Percentiles rank a stretch among this genome's conserved stretches.
These are phyloP conservation scores for Latheticus oryzae DNA, from an alignment of 2,888 invertebrate species.

Conservation along the genomic window DNA sequence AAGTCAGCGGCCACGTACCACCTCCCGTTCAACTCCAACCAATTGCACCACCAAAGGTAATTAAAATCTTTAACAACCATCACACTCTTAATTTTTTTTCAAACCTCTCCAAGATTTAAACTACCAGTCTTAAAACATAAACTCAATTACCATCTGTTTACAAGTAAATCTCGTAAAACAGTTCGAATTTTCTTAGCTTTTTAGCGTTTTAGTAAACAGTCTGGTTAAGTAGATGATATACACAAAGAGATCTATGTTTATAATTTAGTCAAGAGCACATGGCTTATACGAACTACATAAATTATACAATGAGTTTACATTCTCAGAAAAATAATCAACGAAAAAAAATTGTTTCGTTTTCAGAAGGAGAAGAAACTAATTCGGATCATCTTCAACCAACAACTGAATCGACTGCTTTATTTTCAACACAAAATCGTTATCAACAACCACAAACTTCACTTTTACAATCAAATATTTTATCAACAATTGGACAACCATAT, in stretches of 20 bases:
- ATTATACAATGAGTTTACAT: slow-evolving; percentile 41
- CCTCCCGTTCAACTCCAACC: slow-evolving; percentile 62
- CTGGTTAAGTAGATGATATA: slow-evolving; percentile 35
- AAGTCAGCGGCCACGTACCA: slow-evolving; percentile 58
- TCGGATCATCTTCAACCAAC: slow-evolving; percentile 42
- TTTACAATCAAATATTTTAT: slow-evolving; percentile 54
- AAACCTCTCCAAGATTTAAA: slow-evolving; percentile 7
- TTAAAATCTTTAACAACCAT: too few species aligned
- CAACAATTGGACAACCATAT: slow-evolving; percentile 72
- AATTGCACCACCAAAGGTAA: slow-evolving; percentile 59
- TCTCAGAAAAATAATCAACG: slow-evolving; percentile 5
- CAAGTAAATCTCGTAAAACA: slow-evolving; percentile 48
- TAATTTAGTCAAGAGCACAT: slow-evolving; percentile 51
- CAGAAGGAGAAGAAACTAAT: slow-evolving; percentile 29
- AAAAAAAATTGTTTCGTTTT: not conserved
- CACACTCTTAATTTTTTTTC: too few species aligned
- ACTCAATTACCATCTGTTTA: slow-evolving; percentile 52
- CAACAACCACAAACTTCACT: slow-evolving; percentile 54
- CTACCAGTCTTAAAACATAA: slow-evolving; percentile 38
- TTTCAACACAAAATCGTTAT: slow-evolving; percentile 56
- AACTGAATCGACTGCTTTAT: slow-evolving; percentile 31
- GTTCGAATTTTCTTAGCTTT: slow-evolving; percentile 44
- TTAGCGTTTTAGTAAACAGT: slow-evolving; percentile 49
- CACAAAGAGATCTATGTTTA: slow-evolving; percentile 47
- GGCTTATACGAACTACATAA: slow-evolving; percentile 49